phyloP scores from a whole-genome alignment of 2,797 vertebrate species.

The Mormyrops boulengeri region DNA sequence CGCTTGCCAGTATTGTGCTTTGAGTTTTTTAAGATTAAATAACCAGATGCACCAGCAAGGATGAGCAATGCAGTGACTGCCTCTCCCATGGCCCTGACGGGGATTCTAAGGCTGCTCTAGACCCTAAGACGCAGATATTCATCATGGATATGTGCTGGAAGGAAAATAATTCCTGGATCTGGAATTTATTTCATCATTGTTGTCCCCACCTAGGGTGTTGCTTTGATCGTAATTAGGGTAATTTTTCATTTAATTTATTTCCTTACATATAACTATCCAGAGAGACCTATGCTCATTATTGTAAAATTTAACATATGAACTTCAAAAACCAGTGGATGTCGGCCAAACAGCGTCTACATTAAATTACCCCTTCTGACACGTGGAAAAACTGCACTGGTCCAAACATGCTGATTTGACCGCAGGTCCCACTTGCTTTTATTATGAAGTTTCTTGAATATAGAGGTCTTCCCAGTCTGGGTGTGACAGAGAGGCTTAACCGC shows the following conservation, averaged over 20 bases:
- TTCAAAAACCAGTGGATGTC: neutral
- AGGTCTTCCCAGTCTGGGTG: neutral
- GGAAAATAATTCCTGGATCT: neutral
- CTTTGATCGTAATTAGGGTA: slow-evolving; percentile 4
- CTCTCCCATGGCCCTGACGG: neutral
- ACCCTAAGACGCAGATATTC: neutral
- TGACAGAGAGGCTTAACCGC: neutral
- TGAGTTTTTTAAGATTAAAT: neutral
- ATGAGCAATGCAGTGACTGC: neutral
- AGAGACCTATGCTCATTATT: neutral
- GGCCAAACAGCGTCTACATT: neutral
- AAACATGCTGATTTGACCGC: neutral
- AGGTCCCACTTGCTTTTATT: neutral
- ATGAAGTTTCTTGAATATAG: neutral
- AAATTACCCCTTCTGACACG: neutral
- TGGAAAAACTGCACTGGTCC: neutral
- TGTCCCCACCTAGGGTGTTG: neutral
- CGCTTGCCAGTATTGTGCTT: neutral
- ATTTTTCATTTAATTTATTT: neutral
- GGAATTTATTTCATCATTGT: neutral
- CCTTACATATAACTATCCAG: neutral
- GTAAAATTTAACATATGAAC: neutral
- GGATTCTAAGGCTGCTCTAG: neutral
- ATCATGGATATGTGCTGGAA: neutral
- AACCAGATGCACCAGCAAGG: neutral